Conservation (phyloP, 2,888 invertebrate genomes). For the Gibbula magus region DNA sequence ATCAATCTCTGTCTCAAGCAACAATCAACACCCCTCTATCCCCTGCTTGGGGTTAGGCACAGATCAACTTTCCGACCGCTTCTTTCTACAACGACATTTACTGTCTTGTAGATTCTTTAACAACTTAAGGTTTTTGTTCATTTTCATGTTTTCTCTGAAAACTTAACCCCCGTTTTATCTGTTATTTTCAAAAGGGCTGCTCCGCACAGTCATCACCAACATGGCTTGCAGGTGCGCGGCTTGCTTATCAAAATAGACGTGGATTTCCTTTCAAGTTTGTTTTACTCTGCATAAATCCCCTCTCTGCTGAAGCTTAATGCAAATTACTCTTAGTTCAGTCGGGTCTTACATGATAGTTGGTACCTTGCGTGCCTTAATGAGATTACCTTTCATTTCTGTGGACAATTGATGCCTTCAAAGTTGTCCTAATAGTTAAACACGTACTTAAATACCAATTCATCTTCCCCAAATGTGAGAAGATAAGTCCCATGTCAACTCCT, state of each 20-base stretch:
- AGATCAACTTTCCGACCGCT: not conserved
- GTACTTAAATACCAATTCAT: too few relatives aligned
- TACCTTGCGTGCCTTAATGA: too few relatives aligned
- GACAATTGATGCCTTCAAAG: too few relatives aligned
- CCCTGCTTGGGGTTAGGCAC: not conserved
- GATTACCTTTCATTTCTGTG: too few relatives aligned
- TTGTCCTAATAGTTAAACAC: too few relatives aligned
- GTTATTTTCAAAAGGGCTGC: not conserved
- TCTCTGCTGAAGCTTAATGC: too few relatives aligned
- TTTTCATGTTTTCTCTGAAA: constrained; percentile 17
- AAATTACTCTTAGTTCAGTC: too few relatives aligned
- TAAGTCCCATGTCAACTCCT: too few relatives aligned
- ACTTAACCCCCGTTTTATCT: not conserved
- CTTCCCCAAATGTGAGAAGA: too few relatives aligned
- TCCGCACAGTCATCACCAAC: not conserved
- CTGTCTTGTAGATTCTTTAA: not conserved
- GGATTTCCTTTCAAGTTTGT: not conserved
- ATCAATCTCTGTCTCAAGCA: constrained; percentile 17
- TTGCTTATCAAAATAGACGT: constrained; percentile 8
- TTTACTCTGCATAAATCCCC: not conserved
- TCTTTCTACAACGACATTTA: not conserved
- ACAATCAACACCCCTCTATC: constrained; percentile 10
- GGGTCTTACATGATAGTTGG: too few relatives aligned
- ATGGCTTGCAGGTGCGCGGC: not conserved
- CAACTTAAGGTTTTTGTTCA: not conserved